Evolutionary conservation across 2,113 vertebrate genomes (phyloP).

Genomic region (Lepisosteus osseus): DNA sequence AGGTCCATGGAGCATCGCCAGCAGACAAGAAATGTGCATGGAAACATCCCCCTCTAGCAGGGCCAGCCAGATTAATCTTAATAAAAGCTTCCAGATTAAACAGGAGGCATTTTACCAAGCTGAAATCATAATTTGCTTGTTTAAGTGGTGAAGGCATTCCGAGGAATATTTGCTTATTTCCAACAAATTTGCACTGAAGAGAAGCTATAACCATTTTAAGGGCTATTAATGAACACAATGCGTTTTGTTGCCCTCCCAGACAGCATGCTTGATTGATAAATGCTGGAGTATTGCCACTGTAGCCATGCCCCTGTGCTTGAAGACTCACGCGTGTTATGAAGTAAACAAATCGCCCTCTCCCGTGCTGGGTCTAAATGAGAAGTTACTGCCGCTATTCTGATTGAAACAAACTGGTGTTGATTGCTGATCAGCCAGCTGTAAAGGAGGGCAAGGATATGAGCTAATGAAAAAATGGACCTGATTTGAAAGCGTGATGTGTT

Average conservation of each 20-base stretch:
- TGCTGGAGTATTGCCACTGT: neutral
- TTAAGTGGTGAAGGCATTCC: too few species aligned
- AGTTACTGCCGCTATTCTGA: slow-evolving; percentile 76
- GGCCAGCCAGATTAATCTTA: too few species aligned
- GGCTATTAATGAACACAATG: slow-evolving; percentile 1
- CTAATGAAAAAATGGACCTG: slow-evolving; percentile 88
- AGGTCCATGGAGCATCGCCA: too few species aligned
- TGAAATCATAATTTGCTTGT: too few species aligned
- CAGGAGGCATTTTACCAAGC: too few species aligned
- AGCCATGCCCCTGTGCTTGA: neutral
- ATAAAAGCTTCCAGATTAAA: too few species aligned
- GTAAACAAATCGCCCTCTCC: neutral
- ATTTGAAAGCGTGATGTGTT: slow-evolving; percentile 77
- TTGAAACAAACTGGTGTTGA: slow-evolving; percentile 90
- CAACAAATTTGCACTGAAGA: neutral
- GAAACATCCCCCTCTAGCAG: too few species aligned
- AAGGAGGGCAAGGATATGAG: slow-evolving; percentile 85
- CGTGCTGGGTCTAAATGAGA: slow-evolving; percentile 74
- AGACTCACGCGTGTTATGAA: neutral
- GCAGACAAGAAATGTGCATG: too few species aligned
- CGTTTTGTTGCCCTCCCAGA: neutral
- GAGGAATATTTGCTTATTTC: neutral
- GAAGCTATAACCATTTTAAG: neutral
- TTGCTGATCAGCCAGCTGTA: slow-evolving; percentile 91
- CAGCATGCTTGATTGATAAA: neutral